phyloP scores from a whole-genome alignment of 2,797 vertebrate species.

The Coreius guichenoti region DNA sequence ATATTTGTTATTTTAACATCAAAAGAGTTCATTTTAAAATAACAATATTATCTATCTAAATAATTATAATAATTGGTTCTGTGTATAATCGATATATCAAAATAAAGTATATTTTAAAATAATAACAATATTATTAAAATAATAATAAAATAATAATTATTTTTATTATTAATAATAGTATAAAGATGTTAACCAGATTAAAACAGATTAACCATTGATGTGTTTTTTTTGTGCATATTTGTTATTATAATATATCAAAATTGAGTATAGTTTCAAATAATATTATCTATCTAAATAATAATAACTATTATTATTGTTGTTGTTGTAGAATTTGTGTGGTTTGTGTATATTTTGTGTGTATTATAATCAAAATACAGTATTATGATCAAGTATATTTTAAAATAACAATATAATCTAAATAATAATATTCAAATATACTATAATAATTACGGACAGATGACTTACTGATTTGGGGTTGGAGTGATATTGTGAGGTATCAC shows the following conservation, averaged over 20 bases:
- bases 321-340: neutral
- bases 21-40: neutral
- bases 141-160: neutral
- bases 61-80: neutral
- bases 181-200: too few species aligned
- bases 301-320: neutral
- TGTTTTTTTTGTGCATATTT: too few species aligned
- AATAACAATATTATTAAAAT: neutral
- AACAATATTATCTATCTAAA: neutral
- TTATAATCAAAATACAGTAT: neutral
- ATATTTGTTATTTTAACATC: neutral
- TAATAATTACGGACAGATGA: constrained; percentile 44
- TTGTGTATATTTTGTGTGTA: neutral
- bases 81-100: neutral
- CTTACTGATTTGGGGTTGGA: constrained; percentile 87
- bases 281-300: neutral
- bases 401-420: neutral
- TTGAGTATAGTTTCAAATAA: neutral
- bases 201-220: too few species aligned
- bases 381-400: neutral
- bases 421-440: neutral
- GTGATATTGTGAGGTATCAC: constrained; percentile 85
- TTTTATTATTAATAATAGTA: too few species aligned
- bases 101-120: neutral
- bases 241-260: neutral